A percentile compares a stretch with the other conserved stretches of the same genome.
Conservation (phyloP, 2,113 vertebrate species). For the Gymnogyps californianus region DNA sequence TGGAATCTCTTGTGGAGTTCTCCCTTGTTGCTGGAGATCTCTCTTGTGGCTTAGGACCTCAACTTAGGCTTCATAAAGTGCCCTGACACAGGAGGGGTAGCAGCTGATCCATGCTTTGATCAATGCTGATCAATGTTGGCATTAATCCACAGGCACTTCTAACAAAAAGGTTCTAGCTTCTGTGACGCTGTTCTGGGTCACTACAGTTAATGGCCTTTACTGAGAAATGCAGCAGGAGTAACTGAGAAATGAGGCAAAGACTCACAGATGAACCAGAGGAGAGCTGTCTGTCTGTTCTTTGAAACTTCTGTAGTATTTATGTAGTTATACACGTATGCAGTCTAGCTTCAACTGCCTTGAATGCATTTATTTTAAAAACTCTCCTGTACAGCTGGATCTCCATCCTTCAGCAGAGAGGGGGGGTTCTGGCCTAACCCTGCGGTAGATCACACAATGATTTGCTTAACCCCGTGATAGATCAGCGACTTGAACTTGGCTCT, state of each 20-base stretch:
- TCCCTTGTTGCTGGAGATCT: background rate
- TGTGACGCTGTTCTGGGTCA: constrained; percentile 11
- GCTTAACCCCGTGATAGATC: background rate
- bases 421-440: accelerated
- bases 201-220: constrained; percentile 30
- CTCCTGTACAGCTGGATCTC: background rate
- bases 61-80: background rate
- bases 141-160: background rate
- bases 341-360: background rate
- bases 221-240: background rate
- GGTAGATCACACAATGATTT: background rate
- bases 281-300: background rate
- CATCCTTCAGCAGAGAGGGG: background rate
- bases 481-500: background rate
- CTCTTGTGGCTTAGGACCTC: background rate
- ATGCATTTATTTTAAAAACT: background rate
- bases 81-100: background rate
- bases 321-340: accelerated
- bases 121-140: background rate
- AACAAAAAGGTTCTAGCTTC: background rate
- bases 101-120: background rate
- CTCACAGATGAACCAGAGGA: background rate
- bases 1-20: background rate
- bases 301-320: background rate
- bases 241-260: background rate